Evolutionary conservation across 2,888 invertebrate species (phyloP), one percentile per base, ranked within the genome.

Genomic region (Megalurothrips usitatus): DNA sequence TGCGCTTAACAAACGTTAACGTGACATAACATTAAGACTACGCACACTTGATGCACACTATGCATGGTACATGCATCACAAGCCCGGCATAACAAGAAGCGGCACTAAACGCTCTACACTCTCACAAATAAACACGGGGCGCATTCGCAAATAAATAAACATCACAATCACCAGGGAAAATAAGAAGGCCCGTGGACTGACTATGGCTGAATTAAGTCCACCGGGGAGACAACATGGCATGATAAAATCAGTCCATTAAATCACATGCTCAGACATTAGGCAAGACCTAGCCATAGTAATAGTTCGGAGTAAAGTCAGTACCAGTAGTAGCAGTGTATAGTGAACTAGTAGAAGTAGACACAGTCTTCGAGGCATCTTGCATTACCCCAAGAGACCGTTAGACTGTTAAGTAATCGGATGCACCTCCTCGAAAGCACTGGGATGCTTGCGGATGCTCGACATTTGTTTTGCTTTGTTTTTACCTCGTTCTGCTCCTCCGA

Each of bases 241-340:
- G 3, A 43, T 43, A 2, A 43, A 43, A 43, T 43, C 34, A 43
- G 6, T 43, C 34, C 34, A 43, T 43, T 43, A 43, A 43, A 43
- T 4, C 34, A 43, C 34, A 43, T 43, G 34, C 34, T 43, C 34
- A 43, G 34, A 43, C 2, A 43, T 43, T 43, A 43, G 34, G 6
- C 34, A 43, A 43, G 34, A 43, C 6, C 34, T 43, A 43, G 34
- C 34, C 34, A 43, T 4, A 43, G 34, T 43, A 47, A 79, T 82
- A 43, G 83, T 78, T 80, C 83, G 84, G 80, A 80, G 82, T 80
- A 81, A 78, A 23, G 83, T 81, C 63, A 82, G 63, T 58, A 78
- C 79, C 47, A 83, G 52, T 80, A 68, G 49, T 80, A n/a, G 80
- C n/a, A n/a, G 80, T 48, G 49, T 43, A 43, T 6, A 43, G 34